Evolutionary conservation across 2,888 invertebrate species (phyloP).

Genomic region (Hydrotaea cyrtoneurina): DNA sequence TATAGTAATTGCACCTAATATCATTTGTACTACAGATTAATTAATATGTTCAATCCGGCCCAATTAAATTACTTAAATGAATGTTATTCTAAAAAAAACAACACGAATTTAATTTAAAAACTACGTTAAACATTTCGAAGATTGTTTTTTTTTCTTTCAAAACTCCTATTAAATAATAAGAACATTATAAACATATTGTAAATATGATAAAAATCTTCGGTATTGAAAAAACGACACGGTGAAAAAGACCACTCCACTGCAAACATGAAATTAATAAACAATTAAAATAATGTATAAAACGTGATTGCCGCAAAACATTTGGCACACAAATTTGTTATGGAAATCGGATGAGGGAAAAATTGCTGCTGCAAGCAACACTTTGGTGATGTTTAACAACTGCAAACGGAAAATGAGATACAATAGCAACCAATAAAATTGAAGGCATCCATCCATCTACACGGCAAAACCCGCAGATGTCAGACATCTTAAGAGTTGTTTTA

Average conservation of each 20-base stretch:
- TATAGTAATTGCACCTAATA: too few species aligned
- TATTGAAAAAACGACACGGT: not conserved
- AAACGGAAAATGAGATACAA: constrained; percentile 15
- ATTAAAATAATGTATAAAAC: constrained; percentile 62
- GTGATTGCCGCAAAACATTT: constrained; percentile 59
- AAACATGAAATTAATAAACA: constrained; percentile 60
- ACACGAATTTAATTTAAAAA: too few species aligned
- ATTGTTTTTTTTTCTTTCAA: too few species aligned
- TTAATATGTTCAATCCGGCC: too few species aligned
- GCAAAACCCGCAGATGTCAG: constrained; percentile 22
- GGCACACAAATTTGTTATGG: constrained; percentile 8
- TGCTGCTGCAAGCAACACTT: constrained; percentile 11
- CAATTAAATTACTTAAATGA: too few species aligned
- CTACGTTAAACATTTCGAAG: too few species aligned
- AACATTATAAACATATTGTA: too few species aligned
- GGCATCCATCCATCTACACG: not conserved
- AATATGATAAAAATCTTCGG: too few species aligned
- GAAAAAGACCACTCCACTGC: not conserved
- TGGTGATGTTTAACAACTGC: not conserved
- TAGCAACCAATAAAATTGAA: constrained; percentile 31
- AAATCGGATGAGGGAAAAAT: constrained; percentile 4
- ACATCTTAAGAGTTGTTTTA: not conserved
- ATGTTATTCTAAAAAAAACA: too few species aligned
- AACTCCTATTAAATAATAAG: too few species aligned
- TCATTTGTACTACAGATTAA: too few species aligned